Evolutionary conservation across 1,140 invertebrate genomes (phyloP), one percentile per base, ranked within the genome.

Genomic region (Medauroidea extradentata): DNA sequence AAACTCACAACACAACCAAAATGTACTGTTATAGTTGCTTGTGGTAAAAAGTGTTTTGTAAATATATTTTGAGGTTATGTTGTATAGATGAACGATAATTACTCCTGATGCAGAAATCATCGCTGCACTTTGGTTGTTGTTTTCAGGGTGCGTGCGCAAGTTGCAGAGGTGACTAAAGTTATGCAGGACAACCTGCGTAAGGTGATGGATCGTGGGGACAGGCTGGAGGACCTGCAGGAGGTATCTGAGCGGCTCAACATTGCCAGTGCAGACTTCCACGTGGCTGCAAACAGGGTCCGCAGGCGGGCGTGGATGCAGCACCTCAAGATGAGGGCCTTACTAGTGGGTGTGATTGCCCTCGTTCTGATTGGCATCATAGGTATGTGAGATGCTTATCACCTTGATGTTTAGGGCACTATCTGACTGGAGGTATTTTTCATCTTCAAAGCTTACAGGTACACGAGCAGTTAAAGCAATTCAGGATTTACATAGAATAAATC

Each of bases 141-240:
- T 42, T 34, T 24, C 59, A 81, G 78, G 60, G 75, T 80, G 0
- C 73, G 73, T 59, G 68, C 77, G 24, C 79, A 83, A 66, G 80
- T 83, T 24, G 75, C 80, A 34, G 80, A 82, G 56, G 81, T 82
- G 13, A 77, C 81, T 0, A 77, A 78, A 53, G 76, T 79, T 5
- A 83, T 83, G 81, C 74, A 79, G 5, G 72, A 78, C 27, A 83
- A 83, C 69, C 78, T 83, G 1, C 73, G 74, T 53, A 79, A 78
- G 63, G 74, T 83, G 3, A 69, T 83, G 59, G 81, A 83, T 42
- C 66, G 82, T 41, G 82, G 81, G 16, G 81, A 83, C 9, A 73
- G 72, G 50, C 60, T 83, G 27, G 81, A 83, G 53, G 78, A 82
- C 55, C 67, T 83, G 3, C 79, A 82, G 63, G 71, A 77, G 51